A percentile compares a stretch with the other conserved stretches of the same genome.
Evolutionary conservation across 2,113 vertebrate species (phyloP).

Genomic region (Spermophilus dauricus): DNA sequence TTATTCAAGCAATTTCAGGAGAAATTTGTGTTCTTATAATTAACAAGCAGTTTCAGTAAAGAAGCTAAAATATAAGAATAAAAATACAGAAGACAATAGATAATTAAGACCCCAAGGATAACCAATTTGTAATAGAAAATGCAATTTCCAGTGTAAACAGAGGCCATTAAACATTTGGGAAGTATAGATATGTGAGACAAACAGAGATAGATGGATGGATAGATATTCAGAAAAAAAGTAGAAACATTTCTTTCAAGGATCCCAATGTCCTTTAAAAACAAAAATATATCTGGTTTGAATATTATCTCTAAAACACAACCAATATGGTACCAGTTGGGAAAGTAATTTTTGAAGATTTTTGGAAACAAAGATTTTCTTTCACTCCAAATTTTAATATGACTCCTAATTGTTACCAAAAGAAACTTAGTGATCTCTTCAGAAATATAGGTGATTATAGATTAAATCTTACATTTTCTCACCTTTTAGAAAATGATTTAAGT

Average conservation of each 20-base stretch:
- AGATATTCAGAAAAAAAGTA: not conserved
- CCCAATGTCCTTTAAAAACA: not conserved
- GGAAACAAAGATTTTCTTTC: not conserved
- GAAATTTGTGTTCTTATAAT: not conserved
- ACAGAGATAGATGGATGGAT: not conserved
- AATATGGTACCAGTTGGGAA: not conserved
- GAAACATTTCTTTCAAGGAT: not conserved
- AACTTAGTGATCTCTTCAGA: not conserved
- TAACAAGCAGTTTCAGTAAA: not conserved
- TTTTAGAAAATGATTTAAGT: constrained; percentile 5
- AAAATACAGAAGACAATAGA: not conserved
- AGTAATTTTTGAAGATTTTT: not conserved
- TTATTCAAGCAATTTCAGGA: not conserved
- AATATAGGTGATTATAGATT: not conserved
- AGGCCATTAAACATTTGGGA: not conserved
- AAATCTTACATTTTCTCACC: not conserved
- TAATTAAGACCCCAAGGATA: not conserved
- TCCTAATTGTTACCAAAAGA: not conserved
- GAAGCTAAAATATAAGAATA: not conserved
- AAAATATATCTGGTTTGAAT: not conserved
- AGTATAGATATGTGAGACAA: not conserved
- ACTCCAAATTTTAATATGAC: not conserved
- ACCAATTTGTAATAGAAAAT: not conserved
- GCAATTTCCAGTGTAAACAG: not conserved
- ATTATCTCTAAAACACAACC: not conserved